Evolutionary conservation across 2,888 invertebrate genomes (phyloP), one percentile per base, ranked within the genome.

Genomic region (Amblyjoppa proteus): DNA sequence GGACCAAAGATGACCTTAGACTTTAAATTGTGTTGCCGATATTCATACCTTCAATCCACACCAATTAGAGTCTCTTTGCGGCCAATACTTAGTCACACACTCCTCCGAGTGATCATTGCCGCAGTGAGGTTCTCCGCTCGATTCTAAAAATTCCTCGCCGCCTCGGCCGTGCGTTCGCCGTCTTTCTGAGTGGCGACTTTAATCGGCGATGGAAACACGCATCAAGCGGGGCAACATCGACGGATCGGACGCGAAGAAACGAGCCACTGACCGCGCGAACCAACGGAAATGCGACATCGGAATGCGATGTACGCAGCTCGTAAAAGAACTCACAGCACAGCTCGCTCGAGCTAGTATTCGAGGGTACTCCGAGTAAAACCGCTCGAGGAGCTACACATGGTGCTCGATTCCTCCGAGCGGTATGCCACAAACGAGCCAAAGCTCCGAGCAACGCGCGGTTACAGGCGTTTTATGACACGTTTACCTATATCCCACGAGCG

Each of bases 401-500:
- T 45, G 25, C 25, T 1, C 25, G 58, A 58, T 28, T 69, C 74
- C 58, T 45, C 34, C 38, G 31, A 76, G 75, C 66, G 74, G 56
- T 64, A 34, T 76, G 16, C 45, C 64, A 66, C 41, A 34, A 71
- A 76, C 58, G 49, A 53, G 25, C 56, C 49, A 73, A 49, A 74
- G 51, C 64, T 41, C 61, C 34, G 20, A 61, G 45, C 64, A 41
- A 20, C 20, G 16, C 61, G 61, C 45, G 45, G 45, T 45, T 75
- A 56, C 58, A 51, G 78, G 80, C 70, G 74, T 87, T 88, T 88
- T 87, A 89, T 86, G 88, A 87, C 88, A 89, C 87, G 84, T 89
- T 89, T 88, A 87, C 88, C 88, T 88, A 89, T 88, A 89, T 89
- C 85, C 82, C 81, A 85, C 81, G 78, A 86, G 80, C 71, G 82